phyloP scores from a whole-genome alignment of 2,113 vertebrate genomes.

The Potamarius usumacintae region DNA sequence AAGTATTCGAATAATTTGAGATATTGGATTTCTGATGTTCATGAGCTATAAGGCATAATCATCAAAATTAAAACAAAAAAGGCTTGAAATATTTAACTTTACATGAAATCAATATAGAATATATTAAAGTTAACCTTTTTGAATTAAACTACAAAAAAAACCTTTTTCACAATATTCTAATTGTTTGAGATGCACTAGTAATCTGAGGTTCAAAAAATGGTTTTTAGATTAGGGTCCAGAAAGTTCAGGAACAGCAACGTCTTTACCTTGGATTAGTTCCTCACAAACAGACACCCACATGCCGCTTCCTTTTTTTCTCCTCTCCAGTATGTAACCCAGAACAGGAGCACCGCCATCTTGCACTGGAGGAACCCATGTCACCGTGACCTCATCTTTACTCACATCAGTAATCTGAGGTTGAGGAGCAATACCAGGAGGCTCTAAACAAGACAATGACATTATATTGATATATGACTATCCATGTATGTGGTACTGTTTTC shows the following conservation, averaged over 20 bases:
- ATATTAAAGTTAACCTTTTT: too few relatives aligned
- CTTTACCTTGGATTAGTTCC: background rate
- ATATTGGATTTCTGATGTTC: too few relatives aligned
- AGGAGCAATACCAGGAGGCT: conserved; percentile 56
- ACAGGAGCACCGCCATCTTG: conserved; percentile 61
- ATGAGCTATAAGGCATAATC: too few relatives aligned
- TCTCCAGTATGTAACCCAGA: conserved; percentile 42
- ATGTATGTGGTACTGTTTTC: background rate
- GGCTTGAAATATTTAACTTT: too few relatives aligned
- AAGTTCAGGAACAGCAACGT: background rate
- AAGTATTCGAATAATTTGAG: too few relatives aligned
- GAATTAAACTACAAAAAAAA: too few relatives aligned
- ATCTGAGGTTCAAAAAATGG: background rate
- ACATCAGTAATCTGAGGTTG: conserved; percentile 66
- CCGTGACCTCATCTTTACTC: conserved; percentile 67
- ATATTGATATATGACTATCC: background rate
- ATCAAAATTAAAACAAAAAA: too few relatives aligned
- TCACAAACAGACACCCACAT: background rate
- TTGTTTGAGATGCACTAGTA: too few relatives aligned
- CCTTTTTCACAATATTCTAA: too few relatives aligned
- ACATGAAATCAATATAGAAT: too few relatives aligned
- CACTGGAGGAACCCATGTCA: conserved; percentile 66
- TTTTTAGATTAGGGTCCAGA: background rate
- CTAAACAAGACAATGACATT: conserved; percentile 22
- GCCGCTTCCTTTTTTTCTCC: conserved; percentile 9